Conservation (phyloP, 2,888 invertebrate genomes). For the Rhingia campestris region DNA sequence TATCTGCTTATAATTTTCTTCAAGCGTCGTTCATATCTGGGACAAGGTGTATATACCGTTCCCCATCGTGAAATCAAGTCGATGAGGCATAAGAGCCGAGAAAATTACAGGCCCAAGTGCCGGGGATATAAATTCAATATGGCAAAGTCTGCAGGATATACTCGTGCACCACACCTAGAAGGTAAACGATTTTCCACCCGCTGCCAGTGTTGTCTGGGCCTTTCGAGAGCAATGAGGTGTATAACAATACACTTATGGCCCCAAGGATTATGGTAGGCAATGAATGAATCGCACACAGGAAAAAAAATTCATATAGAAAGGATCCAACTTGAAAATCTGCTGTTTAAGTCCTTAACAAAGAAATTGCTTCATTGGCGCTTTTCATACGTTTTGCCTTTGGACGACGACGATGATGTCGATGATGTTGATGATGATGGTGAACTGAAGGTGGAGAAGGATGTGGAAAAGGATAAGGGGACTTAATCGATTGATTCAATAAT, state of each 20-base stretch:
- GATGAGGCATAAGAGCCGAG: constrained; percentile 36
- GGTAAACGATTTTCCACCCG: constrained; percentile 67
- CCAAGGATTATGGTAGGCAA: constrained; percentile 74
- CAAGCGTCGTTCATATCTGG: constrained; percentile 72
- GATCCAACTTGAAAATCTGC: constrained; percentile 74
- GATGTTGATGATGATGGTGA: constrained; percentile 15
- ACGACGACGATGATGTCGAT: constrained; percentile 20
- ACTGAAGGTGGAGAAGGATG: constrained; percentile 6
- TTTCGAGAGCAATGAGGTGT: constrained; percentile 74
- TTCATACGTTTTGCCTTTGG: constrained; percentile 69
- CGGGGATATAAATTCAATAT: constrained; percentile 71
- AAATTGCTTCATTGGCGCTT: constrained; percentile 75
- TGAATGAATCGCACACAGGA: constrained; percentile 59
- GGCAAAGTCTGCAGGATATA: constrained; percentile 72
- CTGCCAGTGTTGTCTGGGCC: constrained; percentile 60
- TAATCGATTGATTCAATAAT: constrained; percentile 75
- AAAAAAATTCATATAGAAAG: constrained; percentile 73
- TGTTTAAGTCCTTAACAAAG: constrained; percentile 74
- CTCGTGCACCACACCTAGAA: constrained; percentile 62
- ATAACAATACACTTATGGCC: constrained; percentile 74
- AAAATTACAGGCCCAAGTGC: constrained; percentile 59
- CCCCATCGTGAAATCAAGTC: constrained; percentile 42
- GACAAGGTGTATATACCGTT: constrained; percentile 69
- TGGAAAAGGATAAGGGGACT: constrained; percentile 51
- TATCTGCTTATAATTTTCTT: constrained; percentile 73